These are phyloP conservation scores for Moxostoma hubbsi DNA, from an alignment of 2,797 vertebrate species.

Conservation along the genomic window DNA sequence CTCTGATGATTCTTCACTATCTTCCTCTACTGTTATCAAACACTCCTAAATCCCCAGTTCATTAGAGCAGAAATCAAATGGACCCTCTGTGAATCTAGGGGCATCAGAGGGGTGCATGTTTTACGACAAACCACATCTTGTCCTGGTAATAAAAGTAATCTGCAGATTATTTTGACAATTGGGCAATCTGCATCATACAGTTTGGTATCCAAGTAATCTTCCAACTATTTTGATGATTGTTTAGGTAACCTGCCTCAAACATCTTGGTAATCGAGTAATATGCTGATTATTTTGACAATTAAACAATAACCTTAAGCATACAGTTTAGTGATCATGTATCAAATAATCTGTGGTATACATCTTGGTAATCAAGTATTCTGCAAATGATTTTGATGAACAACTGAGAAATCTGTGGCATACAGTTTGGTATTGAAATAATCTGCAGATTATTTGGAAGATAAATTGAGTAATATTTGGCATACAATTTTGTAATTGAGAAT, in stretches of 20 bases:
- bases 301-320: no score
- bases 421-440: no score
- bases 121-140: conserved; percentile 7
- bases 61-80: conserved; percentile 31
- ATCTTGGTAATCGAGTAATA: not conserved
- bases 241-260: not conserved
- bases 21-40: conserved; percentile 12
- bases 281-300: no score
- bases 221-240: not conserved
- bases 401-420: no score
- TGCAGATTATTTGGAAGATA: no score
- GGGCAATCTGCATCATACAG: no score
- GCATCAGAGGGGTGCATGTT: not conserved
- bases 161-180: no score
- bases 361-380: not conserved
- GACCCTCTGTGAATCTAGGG: not conserved
- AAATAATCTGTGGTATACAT: not conserved
- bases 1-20: not conserved
- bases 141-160: no score
- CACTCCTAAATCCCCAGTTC: conserved; percentile 28
- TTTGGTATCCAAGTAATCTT: not conserved
- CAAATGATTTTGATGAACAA: no score
- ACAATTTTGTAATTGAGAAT: no score
- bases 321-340: no score
- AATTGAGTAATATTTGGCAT: no score